phyloP scores from a whole-genome alignment of 2,113 vertebrate species.

The Dicrurus megarhynchus region DNA sequence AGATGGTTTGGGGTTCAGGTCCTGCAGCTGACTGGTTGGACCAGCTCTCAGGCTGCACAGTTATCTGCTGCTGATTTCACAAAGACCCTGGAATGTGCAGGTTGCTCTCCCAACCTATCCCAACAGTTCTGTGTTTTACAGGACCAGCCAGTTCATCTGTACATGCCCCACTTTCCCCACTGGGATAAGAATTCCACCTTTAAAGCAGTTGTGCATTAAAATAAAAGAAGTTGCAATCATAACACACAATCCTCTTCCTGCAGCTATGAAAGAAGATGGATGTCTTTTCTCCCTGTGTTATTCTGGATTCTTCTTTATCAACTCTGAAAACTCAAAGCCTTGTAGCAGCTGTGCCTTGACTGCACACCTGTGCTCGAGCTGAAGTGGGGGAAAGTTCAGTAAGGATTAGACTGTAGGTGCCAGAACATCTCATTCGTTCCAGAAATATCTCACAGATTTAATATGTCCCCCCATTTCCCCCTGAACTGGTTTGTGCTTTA shows the following conservation, averaged over 20 bases:
- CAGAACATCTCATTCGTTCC: background rate
- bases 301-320: background rate
- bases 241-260: background rate
- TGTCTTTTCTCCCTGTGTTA: background rate
- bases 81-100: background rate
- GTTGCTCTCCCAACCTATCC: background rate
- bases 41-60: background rate
- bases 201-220: background rate
- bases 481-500: background rate
- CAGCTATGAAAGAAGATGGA: background rate
- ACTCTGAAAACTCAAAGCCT: background rate
- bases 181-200: background rate
- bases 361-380: slow-evolving; percentile 5
- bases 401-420: background rate
- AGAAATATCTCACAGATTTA: background rate
- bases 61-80: background rate
- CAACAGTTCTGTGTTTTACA: background rate
- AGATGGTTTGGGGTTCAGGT: background rate
- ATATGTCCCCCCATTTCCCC: background rate
- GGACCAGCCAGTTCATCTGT: background rate
- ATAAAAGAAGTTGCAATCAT: background rate
- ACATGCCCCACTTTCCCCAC: background rate
- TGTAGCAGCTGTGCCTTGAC: background rate
- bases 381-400: slow-evolving; percentile 3
- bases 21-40: background rate